phyloP scores from a whole-genome alignment of 92 coral and sea anemone genomes.

The Zoanthus sociatus region DNA sequence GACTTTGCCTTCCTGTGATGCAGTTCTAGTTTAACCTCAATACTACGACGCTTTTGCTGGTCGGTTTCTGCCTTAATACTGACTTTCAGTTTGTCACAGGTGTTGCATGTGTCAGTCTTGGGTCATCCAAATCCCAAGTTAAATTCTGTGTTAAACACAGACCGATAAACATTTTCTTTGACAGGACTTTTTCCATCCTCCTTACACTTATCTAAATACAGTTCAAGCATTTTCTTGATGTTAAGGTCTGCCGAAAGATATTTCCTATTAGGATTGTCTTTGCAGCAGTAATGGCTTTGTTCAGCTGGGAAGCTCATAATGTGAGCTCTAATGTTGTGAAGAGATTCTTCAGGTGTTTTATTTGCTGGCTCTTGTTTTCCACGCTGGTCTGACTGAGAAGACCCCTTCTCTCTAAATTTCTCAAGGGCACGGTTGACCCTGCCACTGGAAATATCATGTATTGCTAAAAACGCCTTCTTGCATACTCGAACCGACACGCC shows the following conservation, averaged over 20 bases:
- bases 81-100: slow-evolving; percentile 50
- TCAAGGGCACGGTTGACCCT: slow-evolving; percentile 52
- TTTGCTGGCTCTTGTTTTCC: slow-evolving; percentile 55
- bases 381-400: slow-evolving; percentile 38
- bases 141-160: slow-evolving; percentile 64
- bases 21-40: slow-evolving; percentile 45
- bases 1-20: slow-evolving; percentile 56
- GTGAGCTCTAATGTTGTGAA: slow-evolving; percentile 48
- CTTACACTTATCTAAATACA: slow-evolving; percentile 60
- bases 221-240: slow-evolving; percentile 59
- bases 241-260: slow-evolving; percentile 51
- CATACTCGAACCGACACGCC: slow-evolving; percentile 52
- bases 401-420: slow-evolving; percentile 36
- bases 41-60: slow-evolving; percentile 37
- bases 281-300: slow-evolving; percentile 37
- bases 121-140: slow-evolving; percentile 60
- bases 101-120: slow-evolving; percentile 66
- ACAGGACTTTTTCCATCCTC: slow-evolving; percentile 46
- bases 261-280: slow-evolving; percentile 55
- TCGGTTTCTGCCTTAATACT: slow-evolving; percentile 49
- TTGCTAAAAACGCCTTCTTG: slow-evolving; percentile 66
- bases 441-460: slow-evolving; percentile 58
- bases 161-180: slow-evolving; percentile 62
- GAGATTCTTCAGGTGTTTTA: slow-evolving; percentile 56
- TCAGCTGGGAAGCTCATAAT: slow-evolving; percentile 50